Evolutionary conservation across 2,113 vertebrate genomes (phyloP).

Genomic region (Camelus dromedarius): DNA sequence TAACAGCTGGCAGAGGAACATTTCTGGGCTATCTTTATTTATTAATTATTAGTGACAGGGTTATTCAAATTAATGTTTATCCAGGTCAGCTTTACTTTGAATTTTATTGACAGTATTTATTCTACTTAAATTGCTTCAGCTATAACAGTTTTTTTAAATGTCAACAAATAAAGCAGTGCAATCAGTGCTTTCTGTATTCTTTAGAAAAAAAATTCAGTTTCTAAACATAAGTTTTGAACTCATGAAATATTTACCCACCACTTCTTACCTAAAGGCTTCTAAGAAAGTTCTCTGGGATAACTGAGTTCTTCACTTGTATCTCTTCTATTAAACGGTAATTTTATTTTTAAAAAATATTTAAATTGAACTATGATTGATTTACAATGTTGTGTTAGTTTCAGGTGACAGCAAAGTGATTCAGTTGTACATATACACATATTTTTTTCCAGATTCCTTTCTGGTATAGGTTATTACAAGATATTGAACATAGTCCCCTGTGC

Average conservation of each 20-base stretch:
- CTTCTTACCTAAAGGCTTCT: not conserved
- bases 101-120: slow-evolving; percentile 60
- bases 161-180: slow-evolving; percentile 14
- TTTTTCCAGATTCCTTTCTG: too few relatives aligned
- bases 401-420: too few relatives aligned
- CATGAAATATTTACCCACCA: not conserved
- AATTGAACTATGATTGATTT: too few relatives aligned
- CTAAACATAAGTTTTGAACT: not conserved
- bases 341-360: not conserved
- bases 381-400: too few relatives aligned
- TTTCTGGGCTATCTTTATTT: slow-evolving; percentile 32
- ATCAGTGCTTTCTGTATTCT: slow-evolving; percentile 34
- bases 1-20: slow-evolving; percentile 8
- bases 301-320: not conserved
- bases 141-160: slow-evolving; percentile 37
- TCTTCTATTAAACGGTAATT: slow-evolving; percentile 54
- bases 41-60: slow-evolving; percentile 40
- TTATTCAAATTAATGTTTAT: slow-evolving; percentile 51
- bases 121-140: slow-evolving; percentile 54
- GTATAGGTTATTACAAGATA: too few relatives aligned
- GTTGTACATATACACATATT: too few relatives aligned
- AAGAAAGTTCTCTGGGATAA: not conserved
- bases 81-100: slow-evolving; percentile 59
- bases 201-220: slow-evolving; percentile 13
- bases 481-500: too few relatives aligned